phyloP scores from a whole-genome alignment of 2,888 invertebrate species.

The Pristionchus exspectatus region DNA sequence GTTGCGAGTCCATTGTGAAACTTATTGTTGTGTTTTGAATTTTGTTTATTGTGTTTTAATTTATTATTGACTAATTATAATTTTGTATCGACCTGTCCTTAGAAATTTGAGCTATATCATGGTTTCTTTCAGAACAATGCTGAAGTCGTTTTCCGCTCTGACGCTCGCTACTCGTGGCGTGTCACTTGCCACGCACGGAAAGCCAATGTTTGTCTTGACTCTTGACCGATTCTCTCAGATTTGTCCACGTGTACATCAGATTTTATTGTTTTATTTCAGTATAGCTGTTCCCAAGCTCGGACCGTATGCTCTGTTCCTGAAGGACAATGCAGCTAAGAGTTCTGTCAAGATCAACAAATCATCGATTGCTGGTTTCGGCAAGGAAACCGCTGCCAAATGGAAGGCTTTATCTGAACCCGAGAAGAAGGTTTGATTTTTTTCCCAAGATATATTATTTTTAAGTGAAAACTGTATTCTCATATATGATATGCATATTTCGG shows the following conservation, averaged over 20 bases:
- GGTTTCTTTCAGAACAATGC: neutral
- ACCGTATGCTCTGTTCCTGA: slow-evolving; percentile 44
- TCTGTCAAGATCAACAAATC: slow-evolving; percentile 10
- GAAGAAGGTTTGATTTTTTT: slow-evolving; percentile 55
- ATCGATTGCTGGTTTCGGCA: slow-evolving; percentile 36
- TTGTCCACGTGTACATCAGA: neutral
- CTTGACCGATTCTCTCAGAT: neutral
- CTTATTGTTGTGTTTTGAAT: neutral
- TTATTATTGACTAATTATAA: neutral
- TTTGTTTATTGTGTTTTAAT: neutral
- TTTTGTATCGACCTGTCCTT: neutral
- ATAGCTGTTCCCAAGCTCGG: slow-evolving; percentile 43
- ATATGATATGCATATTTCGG: neutral
- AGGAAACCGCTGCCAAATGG: slow-evolving; percentile 57
- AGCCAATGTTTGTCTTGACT: slow-evolving; percentile 44
- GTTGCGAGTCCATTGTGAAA: neutral
- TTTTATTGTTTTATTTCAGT: slow-evolving; percentile 16
- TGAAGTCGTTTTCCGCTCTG: slow-evolving; percentile 26
- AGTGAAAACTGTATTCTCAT: no score
- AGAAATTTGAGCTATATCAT: neutral
- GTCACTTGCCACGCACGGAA: slow-evolving; percentile 25
- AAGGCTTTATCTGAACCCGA: slow-evolving; percentile 42
- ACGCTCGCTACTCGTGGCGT: neutral
- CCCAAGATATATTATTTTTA: no score
- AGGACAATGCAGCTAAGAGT: slow-evolving; percentile 28